These are phyloP conservation scores for Dusona sp. DNA, from an alignment of 2,888 invertebrate species.

Conservation along the genomic window DNA sequence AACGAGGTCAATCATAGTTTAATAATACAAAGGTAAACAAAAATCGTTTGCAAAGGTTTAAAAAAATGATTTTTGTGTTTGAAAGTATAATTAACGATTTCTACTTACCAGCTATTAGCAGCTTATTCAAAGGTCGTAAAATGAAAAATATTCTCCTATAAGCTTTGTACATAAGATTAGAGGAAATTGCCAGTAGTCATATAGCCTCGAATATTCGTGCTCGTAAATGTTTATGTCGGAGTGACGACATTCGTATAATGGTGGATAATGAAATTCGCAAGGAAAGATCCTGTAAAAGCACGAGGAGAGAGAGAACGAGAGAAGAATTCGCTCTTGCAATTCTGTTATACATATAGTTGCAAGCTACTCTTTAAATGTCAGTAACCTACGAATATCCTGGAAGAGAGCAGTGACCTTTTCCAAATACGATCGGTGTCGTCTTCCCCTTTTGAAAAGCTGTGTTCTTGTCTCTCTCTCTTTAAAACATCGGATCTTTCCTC, in stretches of 20 bases:
- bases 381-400: conserved; percentile 53
- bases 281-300: conserved; percentile 13
- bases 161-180: neutral
- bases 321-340: neutral
- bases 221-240: conserved; percentile 39
- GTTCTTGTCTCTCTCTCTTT: conserved; percentile 8
- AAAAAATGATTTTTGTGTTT: neutral
- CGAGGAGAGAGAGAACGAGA: neutral
- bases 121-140: conserved; percentile 15
- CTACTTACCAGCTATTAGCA: conserved; percentile 12
- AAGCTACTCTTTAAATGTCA: conserved; percentile 59
- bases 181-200: conserved; percentile 24
- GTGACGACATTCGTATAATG: conserved; percentile 4
- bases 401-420: conserved; percentile 63
- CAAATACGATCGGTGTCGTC: conserved; percentile 34
- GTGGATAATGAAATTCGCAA: conserved; percentile 10
- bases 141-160: neutral
- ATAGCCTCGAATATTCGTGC: conserved; percentile 26
- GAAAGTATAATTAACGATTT: neutral
- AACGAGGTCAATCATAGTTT: neutral
- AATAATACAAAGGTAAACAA: neutral
- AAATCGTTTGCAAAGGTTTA: neutral
- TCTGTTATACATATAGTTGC: neutral
- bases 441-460: conserved; percentile 33
- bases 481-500: conserved; percentile 9